Percentiles rank a stretch among this genome's conserved stretches.
These are phyloP conservation scores for Epinephelus malabaricus DNA, from an alignment of 2,797 vertebrate species.

Conservation along the genomic window DNA sequence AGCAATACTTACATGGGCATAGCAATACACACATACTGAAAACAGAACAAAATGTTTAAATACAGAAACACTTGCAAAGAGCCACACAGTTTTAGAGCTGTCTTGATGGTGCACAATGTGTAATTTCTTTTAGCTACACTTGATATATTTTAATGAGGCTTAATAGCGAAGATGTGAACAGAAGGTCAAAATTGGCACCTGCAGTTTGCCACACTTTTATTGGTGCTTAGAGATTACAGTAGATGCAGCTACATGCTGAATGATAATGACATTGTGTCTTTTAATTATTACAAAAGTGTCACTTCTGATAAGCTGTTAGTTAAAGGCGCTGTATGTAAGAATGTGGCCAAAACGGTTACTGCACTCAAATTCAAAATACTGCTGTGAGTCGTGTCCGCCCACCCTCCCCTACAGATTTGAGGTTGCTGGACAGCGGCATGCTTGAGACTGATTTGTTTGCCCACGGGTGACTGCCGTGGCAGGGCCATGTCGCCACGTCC, in stretches of 20 bases:
- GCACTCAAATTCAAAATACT: no score
- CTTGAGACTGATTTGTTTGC: no score
- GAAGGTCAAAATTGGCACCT: constrained; percentile 8
- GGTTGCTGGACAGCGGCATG: no score
- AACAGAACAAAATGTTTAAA: constrained; percentile 1
- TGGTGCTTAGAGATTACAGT: neutral
- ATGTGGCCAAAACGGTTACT: no score
- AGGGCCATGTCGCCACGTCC: no score
- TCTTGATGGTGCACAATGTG: constrained; percentile 6
- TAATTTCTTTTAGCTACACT: constrained; percentile 12
- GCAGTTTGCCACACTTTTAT: neutral
- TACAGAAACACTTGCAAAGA: constrained; percentile 11
- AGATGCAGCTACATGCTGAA: neutral
- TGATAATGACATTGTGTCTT: neutral
- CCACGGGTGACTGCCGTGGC: no score
- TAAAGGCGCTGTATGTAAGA: no score
- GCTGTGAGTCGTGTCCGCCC: no score
- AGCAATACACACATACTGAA: neutral
- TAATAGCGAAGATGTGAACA: neutral
- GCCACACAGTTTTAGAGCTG: constrained; percentile 10
- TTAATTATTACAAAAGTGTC: neutral
- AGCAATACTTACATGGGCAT: neutral
- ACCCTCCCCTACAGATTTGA: no score
- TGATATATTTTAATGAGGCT: constrained; percentile 7
- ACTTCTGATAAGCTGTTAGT: neutral